These are phyloP conservation scores for Potamarius usumacintae DNA, from an alignment of 2,113 vertebrate genomes.

Conservation along the genomic window DNA sequence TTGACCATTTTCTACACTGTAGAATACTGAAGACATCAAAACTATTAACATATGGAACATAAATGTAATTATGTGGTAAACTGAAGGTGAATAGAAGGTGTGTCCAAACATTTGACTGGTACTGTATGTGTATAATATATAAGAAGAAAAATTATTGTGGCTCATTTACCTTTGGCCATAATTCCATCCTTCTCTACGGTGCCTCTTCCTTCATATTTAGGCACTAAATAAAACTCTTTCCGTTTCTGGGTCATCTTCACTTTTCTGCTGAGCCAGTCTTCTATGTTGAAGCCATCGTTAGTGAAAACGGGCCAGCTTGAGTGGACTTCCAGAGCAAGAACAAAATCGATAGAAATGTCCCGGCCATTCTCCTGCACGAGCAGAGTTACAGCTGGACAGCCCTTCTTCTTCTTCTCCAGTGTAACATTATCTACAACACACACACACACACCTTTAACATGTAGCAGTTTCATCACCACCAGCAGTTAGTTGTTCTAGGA, in stretches of 20 bases:
- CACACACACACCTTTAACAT: not conserved
- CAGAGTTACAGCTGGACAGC: slow-evolving; percentile 84
- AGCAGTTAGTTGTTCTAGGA: not conserved
- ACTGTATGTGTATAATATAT: not conserved
- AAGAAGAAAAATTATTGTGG: not conserved
- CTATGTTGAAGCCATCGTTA: slow-evolving; percentile 65
- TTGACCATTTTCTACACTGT: too few relatives aligned
- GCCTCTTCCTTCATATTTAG: slow-evolving; percentile 77
- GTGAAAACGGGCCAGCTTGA: slow-evolving; percentile 75
- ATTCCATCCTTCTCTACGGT: slow-evolving; percentile 53
- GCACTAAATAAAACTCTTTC: slow-evolving; percentile 73
- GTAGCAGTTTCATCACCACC: not conserved
- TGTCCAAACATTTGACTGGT: too few relatives aligned
- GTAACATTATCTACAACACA: slow-evolving; percentile 27
- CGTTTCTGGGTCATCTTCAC: slow-evolving; percentile 44
- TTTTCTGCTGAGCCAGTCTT: slow-evolving; percentile 79
- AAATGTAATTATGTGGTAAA: too few relatives aligned
- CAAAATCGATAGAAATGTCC: slow-evolving; percentile 81
- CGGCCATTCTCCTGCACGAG: slow-evolving; percentile 45
- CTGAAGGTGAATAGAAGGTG: too few relatives aligned
- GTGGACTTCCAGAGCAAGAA: slow-evolving; percentile 72
- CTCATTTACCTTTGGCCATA: slow-evolving; percentile 58
- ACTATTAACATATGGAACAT: too few relatives aligned
- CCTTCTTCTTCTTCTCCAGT: slow-evolving; percentile 66
- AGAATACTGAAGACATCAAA: too few relatives aligned